phyloP scores from a whole-genome alignment of 2,888 invertebrate genomes.

The Drosophila mercatorum region DNA sequence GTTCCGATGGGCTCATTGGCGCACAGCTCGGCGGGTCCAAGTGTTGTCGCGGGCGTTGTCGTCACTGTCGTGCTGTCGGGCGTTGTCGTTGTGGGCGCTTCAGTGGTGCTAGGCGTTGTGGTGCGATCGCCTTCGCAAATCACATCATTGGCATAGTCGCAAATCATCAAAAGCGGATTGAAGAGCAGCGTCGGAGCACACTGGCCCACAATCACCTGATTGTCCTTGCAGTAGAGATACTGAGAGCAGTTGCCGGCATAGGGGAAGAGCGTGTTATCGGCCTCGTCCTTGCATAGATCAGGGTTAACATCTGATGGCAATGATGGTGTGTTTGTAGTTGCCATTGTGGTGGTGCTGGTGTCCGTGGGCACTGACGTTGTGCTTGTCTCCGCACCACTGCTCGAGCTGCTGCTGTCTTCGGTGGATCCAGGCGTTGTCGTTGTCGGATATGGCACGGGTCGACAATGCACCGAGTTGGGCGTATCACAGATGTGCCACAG shows the following conservation, averaged over 20 bases:
- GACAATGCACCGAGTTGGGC: conserved; percentile 53
- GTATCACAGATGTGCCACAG: conserved; percentile 70
- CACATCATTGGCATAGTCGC: conserved; percentile 61
- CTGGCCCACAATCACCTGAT: conserved; percentile 38
- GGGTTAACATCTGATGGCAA: conserved; percentile 56
- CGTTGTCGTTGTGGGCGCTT: conserved; percentile 31
- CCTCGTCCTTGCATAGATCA: conserved; percentile 37
- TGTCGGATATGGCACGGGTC: conserved; percentile 46
- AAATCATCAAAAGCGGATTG: conserved; percentile 63
- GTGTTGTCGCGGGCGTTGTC: conserved; percentile 40
- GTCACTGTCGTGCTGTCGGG: conserved; percentile 34
- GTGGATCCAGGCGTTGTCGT: conserved; percentile 18
- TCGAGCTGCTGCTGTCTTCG: conserved; percentile 12
- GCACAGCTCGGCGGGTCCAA: conserved; percentile 58
- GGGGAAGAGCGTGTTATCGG: conserved; percentile 53
- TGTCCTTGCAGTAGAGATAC: conserved; percentile 63
- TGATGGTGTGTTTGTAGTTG: conserved; percentile 29
- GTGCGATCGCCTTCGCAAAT: conserved; percentile 61
- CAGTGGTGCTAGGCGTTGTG: conserved; percentile 44
- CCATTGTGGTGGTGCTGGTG: conserved; percentile 19
- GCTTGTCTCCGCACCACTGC: not conserved
- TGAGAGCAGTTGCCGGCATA: conserved; percentile 67
- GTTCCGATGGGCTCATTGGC: conserved; percentile 16
- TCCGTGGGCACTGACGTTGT: conserved; percentile 19
- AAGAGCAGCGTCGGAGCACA: conserved; percentile 63